Evolutionary conservation across 2,888 invertebrate genomes (phyloP), one percentile per base, ranked within the genome.

Genomic region (Theretra japonica): DNA sequence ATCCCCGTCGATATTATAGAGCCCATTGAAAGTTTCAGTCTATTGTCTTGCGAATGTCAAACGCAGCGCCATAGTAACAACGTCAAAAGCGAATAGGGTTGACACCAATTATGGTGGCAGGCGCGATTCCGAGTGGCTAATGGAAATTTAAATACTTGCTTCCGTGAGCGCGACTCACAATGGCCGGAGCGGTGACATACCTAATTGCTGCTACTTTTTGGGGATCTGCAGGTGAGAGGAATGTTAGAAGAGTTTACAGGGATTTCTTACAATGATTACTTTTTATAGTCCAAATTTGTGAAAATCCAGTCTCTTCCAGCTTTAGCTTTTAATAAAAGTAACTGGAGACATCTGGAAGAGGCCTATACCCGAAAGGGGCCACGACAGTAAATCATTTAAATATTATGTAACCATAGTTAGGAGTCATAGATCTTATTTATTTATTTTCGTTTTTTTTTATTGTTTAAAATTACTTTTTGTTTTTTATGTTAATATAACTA

Each of bases 101-200:
- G 82, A 81, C 80, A 77, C 81, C 83, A 83, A 85, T 86, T 83
- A 83, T 78, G 74, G 79, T 76, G 80, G 78, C 77, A 76, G 72
- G 56, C 72, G 76, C 84, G 80, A 86, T 86, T 86, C 86, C 84
- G 84, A 86, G 88, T 82, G 87, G 86, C 88, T 93, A 94, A 94
- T 94, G 93, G 94, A 93, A 90, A 91, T 92, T 94, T 93, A 94
- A 94, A 93, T 90, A 90, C 85, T 87, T 84, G 87, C 88, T 92
- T 92, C 92, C 93, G 89, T 77, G 77, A 77, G 81, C 79, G 80
- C 78, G 78, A 75, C 82, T 76, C 77, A 87, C 89, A 90, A 90
- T 88, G 85, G 87, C 69, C 70, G 71, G 75, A 33, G 82, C 79
- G 82, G 85, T 82, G 84, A 86, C 85, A 88, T 82, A 87, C 87